A percentile compares a stretch with the other conserved stretches of the same genome.
Evolutionary conservation across 1,140 invertebrate species (phyloP).

Genomic region (Brachionus paranguensis): DNA sequence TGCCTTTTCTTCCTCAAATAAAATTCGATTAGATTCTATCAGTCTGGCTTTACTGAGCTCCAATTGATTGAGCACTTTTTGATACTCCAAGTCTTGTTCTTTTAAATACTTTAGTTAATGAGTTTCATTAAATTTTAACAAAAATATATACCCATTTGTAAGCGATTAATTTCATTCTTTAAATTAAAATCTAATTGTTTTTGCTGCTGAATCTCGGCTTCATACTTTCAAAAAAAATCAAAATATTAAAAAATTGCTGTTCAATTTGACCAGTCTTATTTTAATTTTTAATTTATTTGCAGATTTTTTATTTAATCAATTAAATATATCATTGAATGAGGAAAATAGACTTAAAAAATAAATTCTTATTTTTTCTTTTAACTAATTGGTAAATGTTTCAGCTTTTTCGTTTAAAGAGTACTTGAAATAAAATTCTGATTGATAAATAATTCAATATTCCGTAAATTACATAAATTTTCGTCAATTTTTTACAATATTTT

Average conservation of each 20-base stretch:
- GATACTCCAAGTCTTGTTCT: slow-evolving; percentile 36
- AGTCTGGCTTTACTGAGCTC: background rate
- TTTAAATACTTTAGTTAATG: slow-evolving; percentile 44
- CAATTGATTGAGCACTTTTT: slow-evolving; percentile 12
- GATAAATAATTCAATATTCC: no score
- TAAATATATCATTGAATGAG: no score
- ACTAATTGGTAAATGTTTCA: no score
- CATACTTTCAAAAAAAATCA: slow-evolving; percentile 42
- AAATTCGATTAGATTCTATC: slow-evolving; percentile 41
- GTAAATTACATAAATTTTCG: no score
- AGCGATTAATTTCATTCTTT: slow-evolving; percentile 47
- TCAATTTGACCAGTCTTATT: background rate
- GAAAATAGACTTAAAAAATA: no score
- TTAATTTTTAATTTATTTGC: no score
- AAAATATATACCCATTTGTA: slow-evolving; percentile 43
- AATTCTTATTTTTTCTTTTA: no score
- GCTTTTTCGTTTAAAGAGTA: no score
- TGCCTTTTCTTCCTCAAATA: slow-evolving; percentile 42
- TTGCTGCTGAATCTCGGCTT: slow-evolving; percentile 48
- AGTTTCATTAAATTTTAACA: background rate
- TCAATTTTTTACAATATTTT: no score
- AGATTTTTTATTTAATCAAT: no score
- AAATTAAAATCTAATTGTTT: slow-evolving; percentile 47
- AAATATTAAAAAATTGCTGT: background rate
- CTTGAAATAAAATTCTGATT: no score